Evolutionary conservation across 2,888 invertebrate genomes (phyloP).

Genomic region (Euclidia mi): DNA sequence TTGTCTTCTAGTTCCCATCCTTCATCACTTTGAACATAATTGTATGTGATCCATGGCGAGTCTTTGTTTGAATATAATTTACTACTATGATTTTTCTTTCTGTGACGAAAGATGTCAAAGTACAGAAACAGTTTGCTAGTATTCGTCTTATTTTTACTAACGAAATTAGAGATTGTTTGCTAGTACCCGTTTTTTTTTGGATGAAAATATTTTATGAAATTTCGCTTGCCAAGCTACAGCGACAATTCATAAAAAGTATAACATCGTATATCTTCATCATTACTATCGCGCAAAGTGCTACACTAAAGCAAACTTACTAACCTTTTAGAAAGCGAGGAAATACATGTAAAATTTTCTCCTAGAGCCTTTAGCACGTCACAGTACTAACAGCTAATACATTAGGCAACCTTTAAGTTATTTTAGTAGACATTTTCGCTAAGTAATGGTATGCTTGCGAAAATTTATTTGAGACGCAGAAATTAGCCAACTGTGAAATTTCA

Average conservation of each 20-base stretch:
- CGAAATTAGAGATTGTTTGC: no score
- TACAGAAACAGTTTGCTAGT: no score
- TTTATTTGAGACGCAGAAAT: conserved; percentile 29
- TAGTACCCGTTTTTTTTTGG: no score
- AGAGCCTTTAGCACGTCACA: conserved; percentile 30
- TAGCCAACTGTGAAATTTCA: conserved; percentile 34
- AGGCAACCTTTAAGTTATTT: conserved; percentile 35
- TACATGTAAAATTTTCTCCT: conserved; percentile 34
- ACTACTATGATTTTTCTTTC: no score
- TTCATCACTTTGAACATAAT: no score
- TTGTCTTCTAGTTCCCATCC: no score
- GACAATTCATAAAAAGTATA: not conserved
- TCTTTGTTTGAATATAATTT: no score
- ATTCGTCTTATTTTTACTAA: no score
- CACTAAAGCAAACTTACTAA: conserved; percentile 21
- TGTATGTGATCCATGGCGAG: no score
- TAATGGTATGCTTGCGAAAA: conserved; percentile 31
- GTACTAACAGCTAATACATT: conserved; percentile 27
- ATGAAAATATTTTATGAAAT: no score
- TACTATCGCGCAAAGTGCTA: conserved; percentile 29
- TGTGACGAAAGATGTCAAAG: no score
- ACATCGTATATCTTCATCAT: conserved; percentile 1
- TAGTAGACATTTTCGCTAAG: conserved; percentile 22
- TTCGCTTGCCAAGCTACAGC: no score
- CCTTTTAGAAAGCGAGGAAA: conserved; percentile 30